Conservation (phyloP, 1,140 invertebrate species). For the Drosophila ambigua region DNA sequence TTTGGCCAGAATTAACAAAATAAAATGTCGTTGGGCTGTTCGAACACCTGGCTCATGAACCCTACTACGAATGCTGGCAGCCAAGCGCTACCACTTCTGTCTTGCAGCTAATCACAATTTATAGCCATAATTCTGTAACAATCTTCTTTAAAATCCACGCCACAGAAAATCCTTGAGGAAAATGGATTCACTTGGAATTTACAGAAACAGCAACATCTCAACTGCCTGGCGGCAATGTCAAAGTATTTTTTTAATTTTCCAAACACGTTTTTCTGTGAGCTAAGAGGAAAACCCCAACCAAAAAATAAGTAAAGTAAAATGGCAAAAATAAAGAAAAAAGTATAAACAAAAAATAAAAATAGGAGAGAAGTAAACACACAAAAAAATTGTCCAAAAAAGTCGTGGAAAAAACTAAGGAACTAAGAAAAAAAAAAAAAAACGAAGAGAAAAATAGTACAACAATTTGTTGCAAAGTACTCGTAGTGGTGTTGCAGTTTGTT, state of each 20-base stretch:
- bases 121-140: no score
- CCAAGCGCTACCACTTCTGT: no score
- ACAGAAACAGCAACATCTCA: background rate
- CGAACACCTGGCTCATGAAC: no score
- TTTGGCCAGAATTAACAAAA: no score
- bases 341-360: constrained; percentile 27
- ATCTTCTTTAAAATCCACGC: no score
- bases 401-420: constrained; percentile 32
- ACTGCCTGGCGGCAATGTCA: background rate
- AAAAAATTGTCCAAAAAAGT: constrained; percentile 28
- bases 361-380: constrained; percentile 45
- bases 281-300: constrained; percentile 8
- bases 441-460: constrained; percentile 16
- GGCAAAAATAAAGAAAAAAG: constrained; percentile 2
- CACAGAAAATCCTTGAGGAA: no score
- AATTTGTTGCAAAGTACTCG: constrained; percentile 17
- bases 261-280: constrained; percentile 54
- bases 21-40: no score
- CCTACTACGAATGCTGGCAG: no score
- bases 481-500: constrained; percentile 64
- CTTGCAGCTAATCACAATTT: no score
- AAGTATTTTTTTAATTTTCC: constrained; percentile 59
- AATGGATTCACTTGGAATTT: background rate
- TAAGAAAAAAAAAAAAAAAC: background rate
- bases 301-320: background rate